Evolutionary conservation across 2,888 invertebrate species (phyloP).

Genomic region (Notodonta dromedarius): DNA sequence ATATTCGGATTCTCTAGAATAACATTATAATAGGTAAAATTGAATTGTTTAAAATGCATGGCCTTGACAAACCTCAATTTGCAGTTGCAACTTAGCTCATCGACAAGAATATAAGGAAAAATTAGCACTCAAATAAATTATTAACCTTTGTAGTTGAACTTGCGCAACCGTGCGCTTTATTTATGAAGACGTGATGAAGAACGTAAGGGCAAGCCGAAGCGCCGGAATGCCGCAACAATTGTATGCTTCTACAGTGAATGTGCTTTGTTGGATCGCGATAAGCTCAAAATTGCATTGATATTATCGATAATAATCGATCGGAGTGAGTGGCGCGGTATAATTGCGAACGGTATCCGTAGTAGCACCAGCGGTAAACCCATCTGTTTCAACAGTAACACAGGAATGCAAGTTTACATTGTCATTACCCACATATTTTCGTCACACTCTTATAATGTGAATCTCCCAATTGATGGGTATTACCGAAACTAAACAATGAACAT

Average conservation of each 20-base stretch:
- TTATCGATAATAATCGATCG: constrained; percentile 63
- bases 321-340: constrained; percentile 55
- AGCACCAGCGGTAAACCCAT: constrained; percentile 68
- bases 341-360: constrained; percentile 69
- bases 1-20: constrained; percentile 21
- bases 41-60: background rate
- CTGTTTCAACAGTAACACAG: constrained; percentile 59
- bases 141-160: constrained; percentile 24
- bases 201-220: constrained; percentile 13
- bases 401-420: constrained; percentile 39
- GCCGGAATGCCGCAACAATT: constrained; percentile 10
- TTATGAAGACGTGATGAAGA: constrained; percentile 29
- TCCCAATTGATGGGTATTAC: background rate
- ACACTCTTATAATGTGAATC: constrained; percentile 13
- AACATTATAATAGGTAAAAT: background rate
- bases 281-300: constrained; percentile 56
- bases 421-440: constrained; percentile 37
- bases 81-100: background rate
- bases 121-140: background rate
- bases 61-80: background rate
- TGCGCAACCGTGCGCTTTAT: constrained; percentile 22
- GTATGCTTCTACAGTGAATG: constrained; percentile 18
- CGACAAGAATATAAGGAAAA: background rate
- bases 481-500: background rate
- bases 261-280: constrained; percentile 43